Evolutionary conservation across 2,113 vertebrate genomes (phyloP).

Genomic region (Cettia cetti): DNA sequence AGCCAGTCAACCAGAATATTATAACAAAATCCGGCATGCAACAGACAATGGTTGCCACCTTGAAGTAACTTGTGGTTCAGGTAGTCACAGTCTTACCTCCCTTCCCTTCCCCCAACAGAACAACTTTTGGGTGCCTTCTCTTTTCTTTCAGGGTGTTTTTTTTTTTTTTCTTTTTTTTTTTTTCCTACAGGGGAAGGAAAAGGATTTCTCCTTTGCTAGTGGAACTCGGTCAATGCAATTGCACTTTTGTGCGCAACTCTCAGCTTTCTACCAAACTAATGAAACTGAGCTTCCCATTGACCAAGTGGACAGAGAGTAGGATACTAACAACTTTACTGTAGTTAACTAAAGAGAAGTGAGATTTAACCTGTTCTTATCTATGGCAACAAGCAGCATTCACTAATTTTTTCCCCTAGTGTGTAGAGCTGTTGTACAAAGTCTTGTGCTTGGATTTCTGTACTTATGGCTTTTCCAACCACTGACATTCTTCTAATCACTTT

Average conservation of each 20-base stretch:
- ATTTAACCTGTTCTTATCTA: background rate
- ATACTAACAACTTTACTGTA: background rate
- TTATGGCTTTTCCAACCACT: background rate
- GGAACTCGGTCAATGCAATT: background rate
- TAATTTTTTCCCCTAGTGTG: background rate
- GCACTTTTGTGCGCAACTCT: background rate
- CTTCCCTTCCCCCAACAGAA: background rate
- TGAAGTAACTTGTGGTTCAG: background rate
- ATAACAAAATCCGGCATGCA: fast-evolving
- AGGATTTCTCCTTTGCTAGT: background rate
- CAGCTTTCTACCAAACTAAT: background rate
- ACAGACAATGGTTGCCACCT: background rate
- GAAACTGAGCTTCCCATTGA: background rate
- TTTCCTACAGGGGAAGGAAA: background rate
- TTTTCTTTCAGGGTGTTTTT: background rate
- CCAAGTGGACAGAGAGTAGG: background rate
- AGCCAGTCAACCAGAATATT: background rate
- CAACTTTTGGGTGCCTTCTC: background rate
- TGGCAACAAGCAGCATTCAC: background rate
- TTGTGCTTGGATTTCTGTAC: background rate
- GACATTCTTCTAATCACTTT: background rate
- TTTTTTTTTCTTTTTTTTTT: no score
- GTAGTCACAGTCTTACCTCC: background rate
- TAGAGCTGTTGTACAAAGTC: background rate
- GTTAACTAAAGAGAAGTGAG: background rate